phyloP scores from a whole-genome alignment of 1,140 invertebrate genomes.

The Euglossa dilemma region DNA sequence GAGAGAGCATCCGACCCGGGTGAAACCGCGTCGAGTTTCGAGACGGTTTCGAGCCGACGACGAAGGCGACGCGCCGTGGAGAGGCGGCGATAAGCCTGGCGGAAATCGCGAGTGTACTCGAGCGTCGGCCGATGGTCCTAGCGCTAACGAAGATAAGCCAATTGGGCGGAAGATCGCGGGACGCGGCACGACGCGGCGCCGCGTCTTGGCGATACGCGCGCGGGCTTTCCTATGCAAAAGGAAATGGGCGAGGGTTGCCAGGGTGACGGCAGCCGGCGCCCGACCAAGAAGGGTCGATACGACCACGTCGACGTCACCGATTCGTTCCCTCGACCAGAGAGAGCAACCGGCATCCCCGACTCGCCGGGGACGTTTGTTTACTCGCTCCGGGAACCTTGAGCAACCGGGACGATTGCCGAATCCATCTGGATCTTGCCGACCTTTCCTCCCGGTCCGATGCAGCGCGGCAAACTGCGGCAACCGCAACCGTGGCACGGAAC shows the following conservation, averaged over 20 bases:
- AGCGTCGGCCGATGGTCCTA: conserved; percentile 29
- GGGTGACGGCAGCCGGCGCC: conserved; percentile 66
- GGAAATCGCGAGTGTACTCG: conserved; percentile 38
- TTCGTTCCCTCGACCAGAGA: conserved; percentile 43
- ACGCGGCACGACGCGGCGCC: conserved; percentile 16
- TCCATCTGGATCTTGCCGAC: not conserved
- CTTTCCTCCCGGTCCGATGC: not conserved
- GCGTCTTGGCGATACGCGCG: conserved; percentile 9
- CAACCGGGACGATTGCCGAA: not conserved
- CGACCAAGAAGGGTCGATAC: conserved; percentile 68
- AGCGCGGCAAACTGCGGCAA: not conserved
- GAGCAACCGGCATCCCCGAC: not conserved
- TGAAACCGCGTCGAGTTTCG: not conserved
- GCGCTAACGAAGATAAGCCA: conserved; percentile 48
- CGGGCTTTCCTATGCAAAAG: conserved; percentile 63
- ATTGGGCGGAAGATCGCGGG: conserved; percentile 13
- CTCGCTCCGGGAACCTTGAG: not conserved
- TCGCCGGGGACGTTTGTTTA: conserved; percentile 4
- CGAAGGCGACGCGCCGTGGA: not conserved
- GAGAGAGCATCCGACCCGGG: too few species aligned
- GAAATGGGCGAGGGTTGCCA: conserved; percentile 70
- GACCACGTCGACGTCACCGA: conserved; percentile 66
- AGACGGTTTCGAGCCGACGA: too few species aligned
- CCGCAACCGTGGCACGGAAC: not conserved
- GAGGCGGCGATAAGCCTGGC: conserved; percentile 4